These are phyloP conservation scores for Meandrusa payeni DNA, from an alignment of 2,888 invertebrate genomes.

Conservation along the genomic window DNA sequence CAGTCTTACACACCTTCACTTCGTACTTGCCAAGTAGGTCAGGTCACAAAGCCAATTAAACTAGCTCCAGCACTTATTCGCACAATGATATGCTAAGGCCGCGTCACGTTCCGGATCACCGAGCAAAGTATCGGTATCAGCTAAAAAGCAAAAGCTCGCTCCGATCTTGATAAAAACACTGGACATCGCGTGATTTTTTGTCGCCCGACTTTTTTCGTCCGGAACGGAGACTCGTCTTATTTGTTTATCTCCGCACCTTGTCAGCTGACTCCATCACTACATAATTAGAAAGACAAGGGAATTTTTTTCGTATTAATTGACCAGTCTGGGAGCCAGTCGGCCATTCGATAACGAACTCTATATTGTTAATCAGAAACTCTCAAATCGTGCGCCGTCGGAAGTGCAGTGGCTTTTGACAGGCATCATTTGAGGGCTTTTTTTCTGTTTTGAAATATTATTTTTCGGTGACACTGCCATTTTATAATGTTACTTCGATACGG, in stretches of 20 bases:
- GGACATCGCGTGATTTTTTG: constrained; percentile 41
- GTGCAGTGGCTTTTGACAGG: constrained; percentile 40
- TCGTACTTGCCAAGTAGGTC: too few relatives aligned
- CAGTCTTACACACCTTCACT: too few relatives aligned
- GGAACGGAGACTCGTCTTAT: constrained; percentile 65
- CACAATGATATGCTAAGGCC: too few relatives aligned
- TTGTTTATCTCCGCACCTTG: constrained; percentile 70
- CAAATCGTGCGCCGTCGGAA: constrained; percentile 18
- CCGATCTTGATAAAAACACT: constrained; percentile 42
- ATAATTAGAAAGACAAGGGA: constrained; percentile 72
- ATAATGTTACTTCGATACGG: constrained; percentile 24
- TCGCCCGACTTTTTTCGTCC: constrained; percentile 33
- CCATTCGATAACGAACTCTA: constrained; percentile 30
- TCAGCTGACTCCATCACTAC: constrained; percentile 65
- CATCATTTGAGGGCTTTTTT: constrained; percentile 45
- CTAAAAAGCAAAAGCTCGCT: constrained; percentile 19
- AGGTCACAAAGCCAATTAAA: too few relatives aligned
- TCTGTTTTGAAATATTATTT: constrained; percentile 55
- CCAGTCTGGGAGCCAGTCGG: constrained; percentile 37
- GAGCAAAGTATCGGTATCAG: constrained; percentile 17
- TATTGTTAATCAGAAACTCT: rapidly evolving
- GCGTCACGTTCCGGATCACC: too few relatives aligned
- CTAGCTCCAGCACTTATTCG: too few relatives aligned
- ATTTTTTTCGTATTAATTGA: constrained; percentile 70
- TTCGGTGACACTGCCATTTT: constrained; percentile 69